A percentile compares a stretch with the other conserved stretches of the same genome.
phyloP scores from a whole-genome alignment of 2,797 vertebrate genomes.

The Cossypha caffra region DNA sequence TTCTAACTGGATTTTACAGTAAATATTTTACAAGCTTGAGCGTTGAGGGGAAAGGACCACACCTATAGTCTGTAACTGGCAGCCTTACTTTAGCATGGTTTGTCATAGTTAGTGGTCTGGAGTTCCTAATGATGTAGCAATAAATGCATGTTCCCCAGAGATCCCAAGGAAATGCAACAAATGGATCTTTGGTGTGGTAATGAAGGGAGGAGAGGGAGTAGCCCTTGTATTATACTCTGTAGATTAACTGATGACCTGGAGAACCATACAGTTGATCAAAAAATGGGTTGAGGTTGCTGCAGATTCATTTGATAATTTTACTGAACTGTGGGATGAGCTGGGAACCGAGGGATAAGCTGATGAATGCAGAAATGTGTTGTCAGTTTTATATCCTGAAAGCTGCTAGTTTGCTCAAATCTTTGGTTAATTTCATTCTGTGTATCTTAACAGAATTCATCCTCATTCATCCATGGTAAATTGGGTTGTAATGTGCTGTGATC shows the following conservation, averaged over 20 bases:
- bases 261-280: background rate
- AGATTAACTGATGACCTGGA: slow-evolving; percentile 36
- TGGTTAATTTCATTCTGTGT: background rate
- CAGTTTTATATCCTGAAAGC: background rate
- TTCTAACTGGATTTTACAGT: background rate
- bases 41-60: slow-evolving; percentile 13
- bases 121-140: background rate
- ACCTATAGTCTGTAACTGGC: slow-evolving; percentile 27
- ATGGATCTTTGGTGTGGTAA: slow-evolving; percentile 29
- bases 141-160: slow-evolving; percentile 26
- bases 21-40: background rate
- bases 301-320: background rate
- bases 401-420: slow-evolving; percentile 12
- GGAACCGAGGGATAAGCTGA: background rate
- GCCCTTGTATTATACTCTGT: slow-evolving; percentile 20
- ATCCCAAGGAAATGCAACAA: background rate
- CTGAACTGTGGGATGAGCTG: background rate
- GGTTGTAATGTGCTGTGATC: slow-evolving; percentile 9
- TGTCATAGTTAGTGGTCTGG: slow-evolving; percentile 6
- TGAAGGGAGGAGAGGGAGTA: slow-evolving; percentile 48
- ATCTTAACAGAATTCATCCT: slow-evolving; percentile 4
- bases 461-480: background rate
- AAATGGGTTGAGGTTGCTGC: background rate
- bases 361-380: slow-evolving; percentile 20
- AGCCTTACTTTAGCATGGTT: background rate